Percentiles rank a stretch among this genome's conserved stretches.
Evolutionary conservation across 1,140 invertebrate species (phyloP).

Genomic region (Zeugodacus cucurbitae): DNA sequence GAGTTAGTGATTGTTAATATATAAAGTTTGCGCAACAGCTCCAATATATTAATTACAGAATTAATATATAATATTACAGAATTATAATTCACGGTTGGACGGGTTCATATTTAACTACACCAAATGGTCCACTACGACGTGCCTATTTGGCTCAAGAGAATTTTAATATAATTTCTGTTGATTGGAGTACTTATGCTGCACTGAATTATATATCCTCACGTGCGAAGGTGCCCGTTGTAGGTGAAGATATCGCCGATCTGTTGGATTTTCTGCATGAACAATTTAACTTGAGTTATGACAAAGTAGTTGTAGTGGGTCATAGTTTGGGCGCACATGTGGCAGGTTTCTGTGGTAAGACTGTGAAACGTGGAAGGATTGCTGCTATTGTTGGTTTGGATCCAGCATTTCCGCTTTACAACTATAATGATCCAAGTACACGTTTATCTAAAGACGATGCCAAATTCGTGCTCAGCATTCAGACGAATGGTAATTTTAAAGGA

Average conservation of each 20-base stretch:
- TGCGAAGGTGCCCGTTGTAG: slow-evolving; percentile 49
- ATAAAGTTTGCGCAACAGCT: no score
- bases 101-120: slow-evolving; percentile 35
- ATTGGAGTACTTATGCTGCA: slow-evolving; percentile 68
- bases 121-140: slow-evolving; percentile 53
- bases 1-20: neutral
- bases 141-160: slow-evolving; percentile 62
- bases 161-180: slow-evolving; percentile 68
- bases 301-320: slow-evolving; percentile 49
- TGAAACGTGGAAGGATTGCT: slow-evolving; percentile 49
- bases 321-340: slow-evolving; percentile 66
- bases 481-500: slow-evolving; percentile 69
- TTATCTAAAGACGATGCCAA: slow-evolving; percentile 70
- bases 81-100: slow-evolving; percentile 50
- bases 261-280: slow-evolving; percentile 47
- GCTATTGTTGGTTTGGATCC: slow-evolving; percentile 65
- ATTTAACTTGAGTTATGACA: slow-evolving; percentile 39
- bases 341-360: slow-evolving; percentile 56
- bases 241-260: slow-evolving; percentile 44
- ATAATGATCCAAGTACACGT: slow-evolving; percentile 50
- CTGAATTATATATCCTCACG: slow-evolving; percentile 68
- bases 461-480: slow-evolving; percentile 77
- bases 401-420: slow-evolving; percentile 47
- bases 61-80: slow-evolving; percentile 47
- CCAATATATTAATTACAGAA: slow-evolving; percentile 40